These are phyloP conservation scores for Epicauta chinensis DNA, from an alignment of 1,140 invertebrate genomes.

Conservation along the genomic window DNA sequence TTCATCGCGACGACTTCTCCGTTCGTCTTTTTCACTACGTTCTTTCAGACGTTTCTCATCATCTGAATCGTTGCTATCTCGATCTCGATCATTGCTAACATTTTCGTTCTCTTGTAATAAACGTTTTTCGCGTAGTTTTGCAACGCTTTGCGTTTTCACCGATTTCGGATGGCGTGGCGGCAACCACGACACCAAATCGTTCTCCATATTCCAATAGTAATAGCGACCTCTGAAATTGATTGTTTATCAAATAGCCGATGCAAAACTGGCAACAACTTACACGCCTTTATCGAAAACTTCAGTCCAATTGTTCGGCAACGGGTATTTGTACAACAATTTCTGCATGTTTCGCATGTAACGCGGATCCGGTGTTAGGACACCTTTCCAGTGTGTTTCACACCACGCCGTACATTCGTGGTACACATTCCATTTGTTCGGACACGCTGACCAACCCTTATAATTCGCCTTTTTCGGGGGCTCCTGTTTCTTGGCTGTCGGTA, in stretches of 20 bases:
- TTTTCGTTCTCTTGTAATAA: constrained; percentile 22
- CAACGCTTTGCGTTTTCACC: constrained; percentile 71
- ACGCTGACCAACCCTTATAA: constrained; percentile 64
- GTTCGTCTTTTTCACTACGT: constrained; percentile 27
- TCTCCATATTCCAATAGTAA: constrained; percentile 92
- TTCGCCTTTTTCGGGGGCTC: constrained; percentile 45
- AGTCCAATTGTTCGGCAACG: constrained; percentile 85
- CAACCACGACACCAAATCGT: constrained; percentile 91
- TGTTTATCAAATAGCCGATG: background rate
- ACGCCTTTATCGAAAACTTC: constrained; percentile 86
- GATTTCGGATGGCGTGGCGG: constrained; percentile 89
- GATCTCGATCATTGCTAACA: constrained; percentile 21
- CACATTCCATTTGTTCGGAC: constrained; percentile 95
- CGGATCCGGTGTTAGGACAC: constrained; percentile 62
- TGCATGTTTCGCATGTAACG: constrained; percentile 69
- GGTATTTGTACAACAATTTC: constrained; percentile 81
- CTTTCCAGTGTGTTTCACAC: constrained; percentile 85
- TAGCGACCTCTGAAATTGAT: constrained; percentile 61
- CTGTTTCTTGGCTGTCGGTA: constrained; percentile 22
- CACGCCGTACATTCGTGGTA: constrained; percentile 88
- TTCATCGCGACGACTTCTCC: constrained; percentile 19
- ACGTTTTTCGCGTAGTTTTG: constrained; percentile 66
- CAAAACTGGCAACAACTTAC: constrained; percentile 44
- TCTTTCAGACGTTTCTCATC: constrained; percentile 25
- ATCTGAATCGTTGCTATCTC: too few species aligned